Evolutionary conservation across 2,113 vertebrate genomes (phyloP), one percentile per base, ranked within the genome.

Genomic region (Taxidea taxus): DNA sequence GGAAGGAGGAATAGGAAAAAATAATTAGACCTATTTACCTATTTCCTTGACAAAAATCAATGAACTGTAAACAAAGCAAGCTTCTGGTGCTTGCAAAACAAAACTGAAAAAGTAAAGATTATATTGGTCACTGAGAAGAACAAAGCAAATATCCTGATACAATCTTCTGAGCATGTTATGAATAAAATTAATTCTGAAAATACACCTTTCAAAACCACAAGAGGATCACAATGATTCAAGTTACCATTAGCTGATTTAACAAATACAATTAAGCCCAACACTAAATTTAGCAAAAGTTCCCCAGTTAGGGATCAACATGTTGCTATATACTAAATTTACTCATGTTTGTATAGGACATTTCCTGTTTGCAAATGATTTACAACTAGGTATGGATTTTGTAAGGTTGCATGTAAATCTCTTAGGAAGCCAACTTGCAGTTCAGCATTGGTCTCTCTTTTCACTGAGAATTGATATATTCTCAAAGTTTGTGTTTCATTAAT

Each of bases 171-270:
- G 23, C 25, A 27, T 42, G 31, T 74, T 84, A 86, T 37, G 0
- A 85, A 85, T 68, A 91, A 51, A 96, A 84, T 77, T 83, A 87
- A 91, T 87, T 94, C 58, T 94, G 29, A 96, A 95, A 94, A 88
- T 12, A 87, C 2, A 87, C 42, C 68, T 90, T 88, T 87, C 74
- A 92, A 66, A 93, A 87, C 72, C 58, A 74, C 42, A 81, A 54
- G 44, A 93, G 34, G 51, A 54, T 78, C 25, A 51, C 31, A 88
- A 66, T 51, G 60, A 87, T 84, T n/a, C 25, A 49, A 62, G 21
- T 81, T 66, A 80, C 16, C 37, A 62, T 72, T 60, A 56, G 27
- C 3, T 78, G 12, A 39, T 91, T 74, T 94, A 90, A 47, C 51
- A 51, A 85, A 39, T 37, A 47, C 34, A 42, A n/a, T n/a, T n/a